Base-by-base conservation (phyloP, 2,113 vertebrate species). In the Urocolius indicus region DNA sequence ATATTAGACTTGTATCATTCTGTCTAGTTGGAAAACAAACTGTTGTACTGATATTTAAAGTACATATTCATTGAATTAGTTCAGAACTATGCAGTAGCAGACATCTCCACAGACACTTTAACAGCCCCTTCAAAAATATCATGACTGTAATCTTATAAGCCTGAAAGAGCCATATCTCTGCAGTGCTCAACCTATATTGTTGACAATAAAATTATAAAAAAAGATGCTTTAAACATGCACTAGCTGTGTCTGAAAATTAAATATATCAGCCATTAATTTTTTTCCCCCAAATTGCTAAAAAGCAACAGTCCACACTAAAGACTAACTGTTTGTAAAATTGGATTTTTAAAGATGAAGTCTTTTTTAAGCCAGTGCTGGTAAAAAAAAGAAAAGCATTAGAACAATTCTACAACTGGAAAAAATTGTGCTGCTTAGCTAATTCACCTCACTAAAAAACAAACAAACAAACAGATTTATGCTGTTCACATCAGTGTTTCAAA, bases 251-350 rank as follows among this genome's bases (percentile, higher is more conserved):
- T 85, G 57, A 86, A 84, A 96, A 85, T 94, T 91, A 92, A 95
- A 96, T 96, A 92, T 82, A 89, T 73, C 81, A 96, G 91, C 89
- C 96, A 96, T 97, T 96, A 96, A 91, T 95, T 97, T 93, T 93
- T 49, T 77, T 52, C 51, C 67, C 84, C 71, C 22, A 93, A 97
- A 97, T 97, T 96, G 97, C 97, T 96, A 97, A 98, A 97, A 98
- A 92, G 97, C 95, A 97, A 95, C 96, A 84, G 87, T 97, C 96
- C 96, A 95, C 97, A 94, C 91, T 97, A 93, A 97, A 98, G 97
- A 96, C 90, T 96, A 97, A 97, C 96, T 94, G 91, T 97, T 98
- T 97, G 96, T 98, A 98, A 97, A 98, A 97, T 85, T 97, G 95
- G 95, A 97, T 98, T 98, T 97, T 96, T 75, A 92, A 97, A 97